Evolutionary conservation across 2,888 invertebrate genomes (phyloP), one percentile per base, ranked within the genome.

Genomic region (Trypoxylon attenuatum): DNA sequence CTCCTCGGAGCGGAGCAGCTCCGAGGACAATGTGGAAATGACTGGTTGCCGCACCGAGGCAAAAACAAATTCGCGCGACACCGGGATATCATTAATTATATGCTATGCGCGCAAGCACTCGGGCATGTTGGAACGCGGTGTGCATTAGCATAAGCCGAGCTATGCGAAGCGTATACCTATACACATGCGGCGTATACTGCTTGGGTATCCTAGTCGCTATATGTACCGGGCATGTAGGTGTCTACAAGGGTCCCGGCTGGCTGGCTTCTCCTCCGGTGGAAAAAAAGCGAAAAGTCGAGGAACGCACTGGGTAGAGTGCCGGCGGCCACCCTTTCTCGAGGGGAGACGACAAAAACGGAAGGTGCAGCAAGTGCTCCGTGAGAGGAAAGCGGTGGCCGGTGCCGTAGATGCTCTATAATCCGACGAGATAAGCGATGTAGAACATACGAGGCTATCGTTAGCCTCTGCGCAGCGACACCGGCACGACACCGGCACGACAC

Each of bases 81-180:
- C 52, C 62, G 67, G 39, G 68, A 41, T 62, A 67, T 69, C 67
- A 46, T 67, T 69, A 69, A 69, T 69, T 69, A 69, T 67, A 62
- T 53, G 53, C 47, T 39, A 42, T 66, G 49, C 33, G 33, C 10
- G 33, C 33, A 13, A 13, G n/a, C n/a, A 33, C 61, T 52, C 61
- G 52, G 25, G 60, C 66, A 61, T 61, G 61, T 53, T 56, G 67
- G 66, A 66, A 69, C 63, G 63, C 62, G 64, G 33, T 59, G 58
- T 54, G 55, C 64, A 76, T 77, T 76, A 76, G 76, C 76, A 76
- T 76, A 72, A 66, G 64, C 39, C 47, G 51, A 67, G 69, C n/a
- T 64, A 63, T 60, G 58, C 56, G 50, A 45, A 62, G 65, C 62
- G 69, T 52, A n/a, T n/a, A n/a, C n/a, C n/a, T n/a, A n/a, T n/a